phyloP scores from a whole-genome alignment of 2,888 invertebrate species.

The Eupithecia inturbata region DNA sequence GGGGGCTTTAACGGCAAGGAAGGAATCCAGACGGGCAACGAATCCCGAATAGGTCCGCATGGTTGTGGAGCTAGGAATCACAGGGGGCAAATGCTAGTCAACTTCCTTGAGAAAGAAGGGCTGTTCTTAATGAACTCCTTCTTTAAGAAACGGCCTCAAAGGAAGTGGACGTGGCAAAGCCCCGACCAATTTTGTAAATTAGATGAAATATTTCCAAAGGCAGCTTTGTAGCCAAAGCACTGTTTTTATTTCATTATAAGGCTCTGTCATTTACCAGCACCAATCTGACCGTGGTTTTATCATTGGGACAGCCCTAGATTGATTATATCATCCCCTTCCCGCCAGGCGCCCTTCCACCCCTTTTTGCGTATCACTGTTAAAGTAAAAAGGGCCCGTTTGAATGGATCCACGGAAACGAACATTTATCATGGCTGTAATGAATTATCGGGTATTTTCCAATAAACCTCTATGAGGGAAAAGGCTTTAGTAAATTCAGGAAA shows the following conservation, averaged over 20 bases:
- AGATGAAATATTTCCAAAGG: neutral
- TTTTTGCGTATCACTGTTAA: constrained; percentile 81
- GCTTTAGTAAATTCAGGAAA: constrained; percentile 12
- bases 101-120: too few species aligned
- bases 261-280: constrained; percentile 38
- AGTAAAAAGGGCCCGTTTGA: constrained; percentile 80
- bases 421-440: constrained; percentile 82
- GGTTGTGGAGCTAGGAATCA: too few species aligned
- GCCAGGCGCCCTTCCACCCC: constrained; percentile 72
- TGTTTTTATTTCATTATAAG: constrained; percentile 3
- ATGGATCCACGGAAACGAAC: constrained; percentile 73
- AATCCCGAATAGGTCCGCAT: too few species aligned
- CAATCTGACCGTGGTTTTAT: constrained; percentile 58
- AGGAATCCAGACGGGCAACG: too few species aligned
- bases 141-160: too few species aligned
- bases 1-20: too few species aligned
- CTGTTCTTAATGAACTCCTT: too few species aligned
- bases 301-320: constrained; percentile 71
- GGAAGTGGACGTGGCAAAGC: too few species aligned
- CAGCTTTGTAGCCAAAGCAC: neutral
- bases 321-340: constrained; percentile 79
- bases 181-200: neutral
- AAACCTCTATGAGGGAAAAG: constrained; percentile 54
- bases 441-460: constrained; percentile 79
- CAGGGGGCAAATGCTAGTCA: too few species aligned